phyloP scores from a whole-genome alignment of 2,797 vertebrate species.

The Phrynocephalus guinanensis region DNA sequence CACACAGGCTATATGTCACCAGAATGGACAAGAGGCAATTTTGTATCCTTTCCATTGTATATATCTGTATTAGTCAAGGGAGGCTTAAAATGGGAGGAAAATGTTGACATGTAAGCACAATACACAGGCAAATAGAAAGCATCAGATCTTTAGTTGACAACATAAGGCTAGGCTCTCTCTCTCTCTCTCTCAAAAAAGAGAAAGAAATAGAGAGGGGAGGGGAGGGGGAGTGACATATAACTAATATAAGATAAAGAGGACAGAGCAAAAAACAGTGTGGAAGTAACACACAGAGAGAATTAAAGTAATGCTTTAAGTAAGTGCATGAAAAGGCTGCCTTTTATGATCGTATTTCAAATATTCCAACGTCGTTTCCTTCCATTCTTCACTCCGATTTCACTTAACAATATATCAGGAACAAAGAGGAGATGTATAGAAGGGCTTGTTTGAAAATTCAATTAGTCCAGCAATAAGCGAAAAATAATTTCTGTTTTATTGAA shows the following conservation, averaged over 20 bases:
- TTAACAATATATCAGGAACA: conserved; percentile 78
- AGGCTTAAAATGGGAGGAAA: conserved; percentile 33
- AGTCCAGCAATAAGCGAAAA: conserved; percentile 80
- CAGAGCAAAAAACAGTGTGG: conserved; percentile 65
- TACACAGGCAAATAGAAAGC: conserved; percentile 35
- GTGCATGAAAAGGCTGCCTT: conserved; percentile 76
- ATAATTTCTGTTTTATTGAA: conserved; percentile 79
- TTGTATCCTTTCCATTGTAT: conserved; percentile 39
- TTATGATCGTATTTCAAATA: conserved; percentile 77
- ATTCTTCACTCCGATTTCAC: conserved; percentile 71
- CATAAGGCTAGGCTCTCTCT: conserved; percentile 54
- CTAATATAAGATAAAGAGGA: conserved; percentile 73
- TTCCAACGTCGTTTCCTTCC: conserved; percentile 74
- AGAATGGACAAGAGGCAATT: conserved; percentile 56
- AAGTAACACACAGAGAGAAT: conserved; percentile 76
- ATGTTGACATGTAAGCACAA: conserved; percentile 44
- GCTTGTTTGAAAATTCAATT: conserved; percentile 82
- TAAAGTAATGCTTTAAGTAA: conserved; percentile 80
- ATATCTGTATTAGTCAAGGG: conserved; percentile 25
- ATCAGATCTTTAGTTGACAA: conserved; percentile 31
- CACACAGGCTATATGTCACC: conserved; percentile 44
- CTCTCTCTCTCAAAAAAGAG: conserved; percentile 62
- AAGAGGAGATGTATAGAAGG: conserved; percentile 74
- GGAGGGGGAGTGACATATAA: conserved; percentile 7
- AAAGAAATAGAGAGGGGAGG: background rate